Conservation (phyloP, 2,113 vertebrate genomes). For the Theristicus caerulescens region DNA sequence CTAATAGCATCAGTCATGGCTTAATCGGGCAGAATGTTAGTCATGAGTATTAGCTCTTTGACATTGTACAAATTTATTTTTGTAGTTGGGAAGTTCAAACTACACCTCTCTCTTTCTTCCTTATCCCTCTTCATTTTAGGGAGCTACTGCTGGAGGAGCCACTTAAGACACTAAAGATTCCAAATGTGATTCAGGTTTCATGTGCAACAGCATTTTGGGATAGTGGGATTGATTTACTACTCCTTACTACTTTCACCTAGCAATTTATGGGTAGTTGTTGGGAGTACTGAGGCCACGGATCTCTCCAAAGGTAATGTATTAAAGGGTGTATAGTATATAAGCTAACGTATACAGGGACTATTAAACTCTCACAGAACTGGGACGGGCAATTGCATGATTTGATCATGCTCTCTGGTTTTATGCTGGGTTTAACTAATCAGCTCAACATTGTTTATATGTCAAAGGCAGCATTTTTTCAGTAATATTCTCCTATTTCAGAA, state of each 20-base stretch:
- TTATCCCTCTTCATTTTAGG: constrained; percentile 25
- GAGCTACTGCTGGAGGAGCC: constrained; percentile 60
- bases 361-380: neutral
- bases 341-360: neutral
- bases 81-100: neutral
- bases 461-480: neutral
- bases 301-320: constrained; percentile 64
- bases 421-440: neutral
- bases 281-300: constrained; percentile 30
- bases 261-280: constrained; percentile 65
- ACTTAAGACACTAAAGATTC: constrained; percentile 57
- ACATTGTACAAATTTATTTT: neutral
- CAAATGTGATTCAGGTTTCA: constrained; percentile 61
- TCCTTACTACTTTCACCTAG: constrained; percentile 63
- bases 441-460: neutral
- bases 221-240: constrained; percentile 48
- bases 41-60: neutral
- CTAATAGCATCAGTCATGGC: neutral
- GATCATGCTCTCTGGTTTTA: neutral
- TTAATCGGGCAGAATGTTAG: neutral
- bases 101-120: neutral
- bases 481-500: neutral
- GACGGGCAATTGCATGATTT: neutral
- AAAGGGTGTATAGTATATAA: neutral
- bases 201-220: constrained; percentile 33